Conservation (phyloP, 2,888 invertebrate species). For the Vesta saturnalis region DNA sequence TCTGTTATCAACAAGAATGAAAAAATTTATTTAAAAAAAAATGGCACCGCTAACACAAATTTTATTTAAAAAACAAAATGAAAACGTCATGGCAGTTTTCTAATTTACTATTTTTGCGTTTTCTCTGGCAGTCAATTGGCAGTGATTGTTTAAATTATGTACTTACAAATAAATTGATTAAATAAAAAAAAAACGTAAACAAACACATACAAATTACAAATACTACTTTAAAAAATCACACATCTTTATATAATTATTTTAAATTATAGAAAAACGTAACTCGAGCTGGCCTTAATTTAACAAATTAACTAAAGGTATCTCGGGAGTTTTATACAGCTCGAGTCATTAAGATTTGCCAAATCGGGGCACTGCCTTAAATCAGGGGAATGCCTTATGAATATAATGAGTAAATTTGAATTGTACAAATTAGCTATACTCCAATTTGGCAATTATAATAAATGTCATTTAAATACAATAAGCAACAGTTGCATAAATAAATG, state of each 20-base stretch:
- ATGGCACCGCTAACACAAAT: conserved; percentile 16
- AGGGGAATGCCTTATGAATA: conserved; percentile 24
- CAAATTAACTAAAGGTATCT: conserved; percentile 12
- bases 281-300: conserved; percentile 21
- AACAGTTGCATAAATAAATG: conserved; percentile 50
- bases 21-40: conserved; percentile 20
- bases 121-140: conserved; percentile 49
- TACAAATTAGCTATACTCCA: conserved; percentile 11
- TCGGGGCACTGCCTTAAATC: conserved; percentile 8
- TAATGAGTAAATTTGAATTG: conserved; percentile 19
- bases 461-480: conserved; percentile 39
- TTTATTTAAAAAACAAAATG: conserved; percentile 37
- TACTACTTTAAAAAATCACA: conserved; percentile 43
- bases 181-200: conserved; percentile 38
- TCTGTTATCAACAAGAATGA: conserved; percentile 26
- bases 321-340: conserved; percentile 12
- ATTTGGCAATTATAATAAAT: conserved; percentile 14
- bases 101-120: conserved; percentile 44
- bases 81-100: conserved; percentile 43
- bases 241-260: conserved; percentile 35
- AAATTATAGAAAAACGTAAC: background rate
- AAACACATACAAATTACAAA: conserved; percentile 40
- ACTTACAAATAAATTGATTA: conserved; percentile 41
- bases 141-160: conserved; percentile 47
- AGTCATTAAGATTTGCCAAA: conserved; percentile 15